Base-by-base conservation (phyloP, 2,113 vertebrate species). In the Oncorhynchus nerka region DNA sequence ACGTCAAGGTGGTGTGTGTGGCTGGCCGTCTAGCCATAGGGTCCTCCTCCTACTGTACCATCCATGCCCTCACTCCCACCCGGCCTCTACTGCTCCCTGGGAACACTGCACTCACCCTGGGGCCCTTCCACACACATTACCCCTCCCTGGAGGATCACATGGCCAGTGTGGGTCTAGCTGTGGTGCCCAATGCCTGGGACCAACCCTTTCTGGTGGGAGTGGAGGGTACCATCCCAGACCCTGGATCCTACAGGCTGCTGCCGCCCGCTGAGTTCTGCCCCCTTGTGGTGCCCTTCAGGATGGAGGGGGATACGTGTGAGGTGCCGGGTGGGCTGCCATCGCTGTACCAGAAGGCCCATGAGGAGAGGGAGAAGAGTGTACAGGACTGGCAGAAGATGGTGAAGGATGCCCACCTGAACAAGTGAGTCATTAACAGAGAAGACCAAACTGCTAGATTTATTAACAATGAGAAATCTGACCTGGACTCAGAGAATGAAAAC, bases 91-190 rank as follows among this genome's bases (percentile, higher is more conserved):
- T 99, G 65, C 92, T 99, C 4, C 93, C 94, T 0, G 97, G 98
- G 6, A 99, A 99, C 81, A 75, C 83, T 9, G 90, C 85, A 3
- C 86, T 96, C 51, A 97, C 93, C 16, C 93, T 99, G 77, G 97
- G 94, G 24, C 97, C 97, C 55, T 98, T 94, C 90, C 97, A 99
- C 84, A 97, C 95, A 0, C 92, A 97, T 75, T 99, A 99, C 65
- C 96, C 97, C 5, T 93, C 94, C 92, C 90, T 99, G 62, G 98
- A 99, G 85, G 98, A 99, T 68, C 96, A 99, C 82, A 99, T 99
- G 98, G 98, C 94, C 82, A 94, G 91, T 5, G 94, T 93, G 12
- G 98, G 98, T 16, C 91, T 99, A 68, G 98, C 98, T 1, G 97
- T 98, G 0, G 91, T 99, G 74, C 98, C 98, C 1, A 97, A 96